Evolutionary conservation across 2,797 vertebrate genomes (phyloP).

Genomic region (Pantherophis vulpinus): DNA sequence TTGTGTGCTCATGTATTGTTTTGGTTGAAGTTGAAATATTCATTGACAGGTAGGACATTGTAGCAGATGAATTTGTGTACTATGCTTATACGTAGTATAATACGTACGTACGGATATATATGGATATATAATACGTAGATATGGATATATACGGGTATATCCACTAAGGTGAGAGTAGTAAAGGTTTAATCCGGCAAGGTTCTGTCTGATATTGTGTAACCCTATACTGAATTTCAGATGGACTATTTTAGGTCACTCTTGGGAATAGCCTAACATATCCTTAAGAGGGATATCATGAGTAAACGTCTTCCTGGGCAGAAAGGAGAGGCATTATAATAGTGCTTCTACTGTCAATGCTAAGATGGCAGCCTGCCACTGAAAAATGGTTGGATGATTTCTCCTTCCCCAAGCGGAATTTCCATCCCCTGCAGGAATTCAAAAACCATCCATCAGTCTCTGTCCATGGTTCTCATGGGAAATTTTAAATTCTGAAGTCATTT

Average conservation of each 20-base stretch:
- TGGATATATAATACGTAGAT: too few relatives aligned
- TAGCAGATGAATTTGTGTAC: too few relatives aligned
- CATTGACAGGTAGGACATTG: too few relatives aligned
- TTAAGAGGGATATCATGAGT: not conserved
- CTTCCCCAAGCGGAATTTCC: not conserved
- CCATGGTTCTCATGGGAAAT: not conserved
- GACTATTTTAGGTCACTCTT: not conserved
- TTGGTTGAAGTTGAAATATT: too few relatives aligned
- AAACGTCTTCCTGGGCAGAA: not conserved
- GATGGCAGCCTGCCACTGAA: not conserved
- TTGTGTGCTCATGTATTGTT: too few relatives aligned
- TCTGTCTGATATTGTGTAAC: not conserved
- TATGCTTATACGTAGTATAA: too few relatives aligned
- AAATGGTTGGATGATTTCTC: not conserved
- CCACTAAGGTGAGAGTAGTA: not conserved
- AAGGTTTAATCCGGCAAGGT: not conserved
- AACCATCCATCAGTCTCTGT: not conserved
- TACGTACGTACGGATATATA: too few relatives aligned
- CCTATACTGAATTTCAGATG: not conserved
- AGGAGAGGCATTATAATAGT: not conserved
- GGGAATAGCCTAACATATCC: not conserved
- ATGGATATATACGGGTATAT: too few relatives aligned
- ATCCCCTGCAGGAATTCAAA: not conserved
- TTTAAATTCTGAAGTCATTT: not conserved
- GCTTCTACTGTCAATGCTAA: not conserved